phyloP scores from a whole-genome alignment of 2,888 invertebrate species.

The Drosophila nr. perissopoda region DNA sequence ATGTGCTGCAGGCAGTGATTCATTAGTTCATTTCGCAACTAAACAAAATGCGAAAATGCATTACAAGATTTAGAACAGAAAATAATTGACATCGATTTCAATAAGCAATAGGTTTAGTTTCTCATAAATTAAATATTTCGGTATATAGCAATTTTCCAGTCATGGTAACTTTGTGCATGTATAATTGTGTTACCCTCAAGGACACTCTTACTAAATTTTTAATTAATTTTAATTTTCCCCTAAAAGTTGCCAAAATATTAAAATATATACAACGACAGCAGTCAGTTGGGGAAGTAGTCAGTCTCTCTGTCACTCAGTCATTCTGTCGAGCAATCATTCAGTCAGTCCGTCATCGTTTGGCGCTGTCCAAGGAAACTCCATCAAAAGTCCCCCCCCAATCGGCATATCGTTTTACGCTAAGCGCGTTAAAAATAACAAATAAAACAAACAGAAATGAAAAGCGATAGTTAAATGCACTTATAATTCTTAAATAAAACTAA shows the following conservation, averaged over 20 bases:
- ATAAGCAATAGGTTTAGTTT: background rate
- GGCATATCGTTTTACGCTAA: conserved; percentile 41
- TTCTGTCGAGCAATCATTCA: conserved; percentile 20
- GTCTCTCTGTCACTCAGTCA: conserved; percentile 29
- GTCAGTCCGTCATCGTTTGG: conserved; percentile 20
- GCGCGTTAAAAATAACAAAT: conserved; percentile 47
- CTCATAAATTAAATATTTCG: background rate
- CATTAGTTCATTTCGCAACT: conserved; percentile 19
- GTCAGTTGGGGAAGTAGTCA: conserved; percentile 27
- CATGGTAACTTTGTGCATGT: background rate
- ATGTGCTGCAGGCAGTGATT: conserved; percentile 8
- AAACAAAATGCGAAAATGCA: conserved; percentile 7
- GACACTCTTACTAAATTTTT: too few species aligned
- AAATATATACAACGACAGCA: conserved; percentile 3
- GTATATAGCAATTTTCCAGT: background rate
- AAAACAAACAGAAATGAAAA: background rate
- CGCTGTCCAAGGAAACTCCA: conserved; percentile 54
- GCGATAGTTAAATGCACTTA: conserved; percentile 35
- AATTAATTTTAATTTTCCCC: background rate
- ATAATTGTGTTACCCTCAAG: background rate
- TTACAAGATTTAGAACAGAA: background rate
- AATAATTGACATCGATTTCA: background rate
- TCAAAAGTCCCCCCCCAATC: conserved; percentile 50
- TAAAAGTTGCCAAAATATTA: background rate
- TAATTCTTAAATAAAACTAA: conserved; percentile 4